Evolutionary conservation across 2,888 invertebrate genomes (phyloP).

Genomic region (Sisyra nigra): DNA sequence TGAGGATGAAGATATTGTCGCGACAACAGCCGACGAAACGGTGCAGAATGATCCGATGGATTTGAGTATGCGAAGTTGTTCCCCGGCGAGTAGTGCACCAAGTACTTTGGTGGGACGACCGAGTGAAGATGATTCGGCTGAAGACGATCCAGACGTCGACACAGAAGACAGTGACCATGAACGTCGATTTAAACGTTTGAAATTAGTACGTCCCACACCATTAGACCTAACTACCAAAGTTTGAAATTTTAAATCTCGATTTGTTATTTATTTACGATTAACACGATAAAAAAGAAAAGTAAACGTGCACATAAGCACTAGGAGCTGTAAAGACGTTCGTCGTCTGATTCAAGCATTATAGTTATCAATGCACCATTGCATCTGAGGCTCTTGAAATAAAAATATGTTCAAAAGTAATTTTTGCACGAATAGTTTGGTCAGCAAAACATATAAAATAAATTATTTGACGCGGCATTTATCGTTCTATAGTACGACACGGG

Average conservation of each 20-base stretch:
- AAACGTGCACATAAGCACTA: no score
- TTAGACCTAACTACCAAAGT: conserved; percentile 55
- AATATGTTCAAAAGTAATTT: no score
- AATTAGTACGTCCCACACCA: conserved; percentile 31
- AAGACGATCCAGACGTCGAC: conserved; percentile 21
- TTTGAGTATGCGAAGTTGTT: conserved; percentile 51
- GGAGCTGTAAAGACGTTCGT: no score
- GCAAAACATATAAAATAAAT: no score
- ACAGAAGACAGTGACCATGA: conserved; percentile 9
- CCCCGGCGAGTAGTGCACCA: conserved; percentile 23
- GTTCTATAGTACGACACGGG: no score
- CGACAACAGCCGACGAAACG: conserved; percentile 20
- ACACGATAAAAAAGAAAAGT: not conserved
- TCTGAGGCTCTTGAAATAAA: no score
- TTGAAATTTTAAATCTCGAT: conserved; percentile 25
- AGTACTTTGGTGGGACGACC: conserved; percentile 32
- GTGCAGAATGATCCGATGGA: conserved; percentile 67
- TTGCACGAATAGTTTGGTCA: no score
- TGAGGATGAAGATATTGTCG: conserved; percentile 27
- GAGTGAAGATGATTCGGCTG: conserved; percentile 31
- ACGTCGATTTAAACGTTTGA: conserved; percentile 37
- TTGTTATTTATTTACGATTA: conserved; percentile 19
- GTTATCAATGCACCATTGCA: no score
- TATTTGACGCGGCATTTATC: no score
- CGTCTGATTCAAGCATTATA: no score